phyloP scores from a whole-genome alignment of 1,140 invertebrate species.

The Drosophila neocordata region DNA sequence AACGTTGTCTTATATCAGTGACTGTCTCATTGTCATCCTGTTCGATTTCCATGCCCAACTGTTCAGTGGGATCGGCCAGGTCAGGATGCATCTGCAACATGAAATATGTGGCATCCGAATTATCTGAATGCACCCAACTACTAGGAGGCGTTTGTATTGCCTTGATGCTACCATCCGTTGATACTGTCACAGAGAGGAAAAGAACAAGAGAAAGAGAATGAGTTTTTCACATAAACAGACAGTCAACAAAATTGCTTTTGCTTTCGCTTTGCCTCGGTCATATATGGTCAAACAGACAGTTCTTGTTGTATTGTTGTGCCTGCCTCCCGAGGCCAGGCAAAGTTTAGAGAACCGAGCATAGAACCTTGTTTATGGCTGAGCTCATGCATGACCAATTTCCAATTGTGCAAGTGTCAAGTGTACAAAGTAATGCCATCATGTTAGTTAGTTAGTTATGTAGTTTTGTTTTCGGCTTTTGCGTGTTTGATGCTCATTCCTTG shows the following conservation, averaged over 20 bases:
- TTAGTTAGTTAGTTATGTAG: constrained; percentile 56
- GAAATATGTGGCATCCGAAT: constrained; percentile 85
- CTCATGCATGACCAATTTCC: constrained; percentile 64
- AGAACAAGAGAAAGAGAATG: not conserved
- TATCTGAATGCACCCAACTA: constrained; percentile 78
- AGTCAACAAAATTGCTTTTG: constrained; percentile 35
- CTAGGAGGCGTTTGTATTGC: constrained; percentile 7
- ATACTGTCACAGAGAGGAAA: constrained; percentile 39
- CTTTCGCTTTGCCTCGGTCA: constrained; percentile 16
- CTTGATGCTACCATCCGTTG: constrained; percentile 32
- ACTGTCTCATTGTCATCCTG: constrained; percentile 86
- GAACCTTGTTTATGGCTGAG: not conserved
- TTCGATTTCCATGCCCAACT: constrained; percentile 88
- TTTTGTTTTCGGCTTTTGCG: constrained; percentile 43
- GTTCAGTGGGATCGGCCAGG: constrained; percentile 87
- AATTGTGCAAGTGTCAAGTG: constrained; percentile 66
- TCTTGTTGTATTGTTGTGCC: no score
- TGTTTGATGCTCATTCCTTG: constrained; percentile 15
- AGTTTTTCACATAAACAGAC: constrained; percentile 42
- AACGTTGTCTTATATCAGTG: constrained; percentile 87
- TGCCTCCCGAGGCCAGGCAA: constrained; percentile 18
- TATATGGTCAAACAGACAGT: constrained; percentile 5
- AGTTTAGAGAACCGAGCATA: not conserved
- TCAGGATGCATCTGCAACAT: constrained; percentile 88
- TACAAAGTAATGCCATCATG: constrained; percentile 56